Evolutionary conservation across 2,113 vertebrate species (phyloP), one percentile per base, ranked within the genome.

Genomic region (Corythornis vintsioides): DNA sequence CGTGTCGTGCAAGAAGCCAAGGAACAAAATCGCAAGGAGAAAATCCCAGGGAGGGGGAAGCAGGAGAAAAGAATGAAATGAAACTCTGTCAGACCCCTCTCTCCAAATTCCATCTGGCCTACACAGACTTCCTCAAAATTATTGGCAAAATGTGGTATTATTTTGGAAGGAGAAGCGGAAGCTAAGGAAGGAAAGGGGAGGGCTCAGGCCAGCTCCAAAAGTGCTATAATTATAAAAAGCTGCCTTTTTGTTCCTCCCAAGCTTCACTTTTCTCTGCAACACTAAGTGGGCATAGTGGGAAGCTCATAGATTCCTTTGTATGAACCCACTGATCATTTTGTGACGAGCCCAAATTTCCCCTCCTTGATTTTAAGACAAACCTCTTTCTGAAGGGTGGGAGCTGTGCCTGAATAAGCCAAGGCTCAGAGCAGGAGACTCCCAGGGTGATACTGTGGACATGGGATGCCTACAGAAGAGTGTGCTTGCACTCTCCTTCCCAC

Each of bases 151-250:
- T 81, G 65, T 73, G 75, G 76, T 96, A 78, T 91, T 96, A 88
- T 95, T 97, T 90, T 93, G 85, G 82, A 80, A 94, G 88, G 81
- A 86, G 89, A 83, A 93, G 47, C 2, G 2, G 82, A 95, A 94
- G 89, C 79, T 87, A 94, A 89, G 80, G 76, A 94, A 95, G 91
- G 91, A 92, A 96, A 95, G 38, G 75, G 92, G 88, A 95, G 82
- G 82, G 76, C 38, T 85, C 82, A 83, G 38, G 15, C 71, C 73
- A 76, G 33, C 47, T 93, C 70, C 74, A 20, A 95, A 92, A 80
- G 56, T 80, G 45, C 26, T 48, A 9, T 77, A 92, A 94, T 93
- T 89, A 91, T 42, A 94, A 93, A 93, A 93, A 92, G 71, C 60
- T 93, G 84, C 40, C 42, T 28, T 48, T 94, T 76, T 70, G 21